phyloP scores from a whole-genome alignment of 2,113 vertebrate genomes.

The Argyrosomus japonicus region DNA sequence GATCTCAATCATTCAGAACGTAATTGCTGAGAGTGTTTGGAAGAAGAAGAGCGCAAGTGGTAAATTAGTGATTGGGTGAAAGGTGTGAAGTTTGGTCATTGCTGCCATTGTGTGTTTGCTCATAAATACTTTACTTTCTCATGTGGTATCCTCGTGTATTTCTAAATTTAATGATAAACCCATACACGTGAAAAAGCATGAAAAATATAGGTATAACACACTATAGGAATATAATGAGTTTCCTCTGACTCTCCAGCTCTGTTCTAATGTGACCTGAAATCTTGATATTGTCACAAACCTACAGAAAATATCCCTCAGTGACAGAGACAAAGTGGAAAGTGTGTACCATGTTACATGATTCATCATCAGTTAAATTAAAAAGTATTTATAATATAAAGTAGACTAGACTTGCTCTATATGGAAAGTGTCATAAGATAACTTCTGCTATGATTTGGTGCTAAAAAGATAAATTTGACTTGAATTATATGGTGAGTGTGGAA shows the following conservation, averaged over 20 bases:
- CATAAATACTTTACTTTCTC: not conserved
- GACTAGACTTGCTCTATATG: too few species aligned
- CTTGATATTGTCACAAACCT: not conserved
- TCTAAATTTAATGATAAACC: not conserved
- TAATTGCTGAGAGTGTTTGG: constrained; percentile 22
- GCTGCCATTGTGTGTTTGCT: not conserved
- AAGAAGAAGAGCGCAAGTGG: constrained; percentile 12
- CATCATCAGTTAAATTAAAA: too few species aligned
- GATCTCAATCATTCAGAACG: constrained; percentile 59
- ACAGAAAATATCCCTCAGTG: not conserved
- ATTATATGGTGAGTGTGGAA: not conserved
- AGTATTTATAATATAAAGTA: too few species aligned
- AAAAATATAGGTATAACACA: not conserved
- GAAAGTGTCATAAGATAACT: too few species aligned
- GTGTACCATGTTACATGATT: too few species aligned
- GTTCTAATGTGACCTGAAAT: too few species aligned
- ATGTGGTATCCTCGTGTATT: not conserved
- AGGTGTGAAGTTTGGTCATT: not conserved
- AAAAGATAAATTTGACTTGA: too few species aligned
- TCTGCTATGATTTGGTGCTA: too few species aligned
- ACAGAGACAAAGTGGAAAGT: not conserved
- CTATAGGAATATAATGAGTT: too few species aligned
- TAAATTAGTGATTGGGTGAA: constrained; percentile 50
- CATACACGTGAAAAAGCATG: not conserved
- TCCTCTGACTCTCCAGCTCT: too few species aligned